A percentile compares a stretch with the other conserved stretches of the same genome.
Conservation (phyloP, 2,797 vertebrate genomes). For the Melopsittacus undulatus region DNA sequence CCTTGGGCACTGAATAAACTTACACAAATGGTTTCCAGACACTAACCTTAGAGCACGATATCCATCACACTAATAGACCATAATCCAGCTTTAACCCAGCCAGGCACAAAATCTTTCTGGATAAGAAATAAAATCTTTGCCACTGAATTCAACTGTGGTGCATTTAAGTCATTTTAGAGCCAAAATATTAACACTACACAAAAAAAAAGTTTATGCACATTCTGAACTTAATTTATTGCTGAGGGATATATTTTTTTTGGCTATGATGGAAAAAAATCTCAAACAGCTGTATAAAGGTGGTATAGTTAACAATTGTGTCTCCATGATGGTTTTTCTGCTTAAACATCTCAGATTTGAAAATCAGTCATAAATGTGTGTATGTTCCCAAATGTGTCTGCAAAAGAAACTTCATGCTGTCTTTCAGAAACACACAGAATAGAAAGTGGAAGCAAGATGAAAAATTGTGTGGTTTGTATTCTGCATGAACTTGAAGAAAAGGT, state of each 20-base stretch:
- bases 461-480: neutral
- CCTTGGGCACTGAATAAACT: conserved; percentile 24
- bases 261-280: neutral
- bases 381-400: neutral
- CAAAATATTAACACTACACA: neutral
- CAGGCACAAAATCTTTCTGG: neutral
- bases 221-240: neutral
- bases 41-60: conserved; percentile 7
- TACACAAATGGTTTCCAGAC: conserved; percentile 25
- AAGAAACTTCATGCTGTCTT: neutral
- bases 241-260: neutral
- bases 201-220: neutral
- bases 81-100: neutral
- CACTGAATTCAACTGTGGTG: neutral
- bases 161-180: neutral
- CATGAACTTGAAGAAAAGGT: neutral
- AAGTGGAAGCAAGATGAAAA: neutral
- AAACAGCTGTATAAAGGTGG: neutral
- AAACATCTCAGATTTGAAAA: neutral
- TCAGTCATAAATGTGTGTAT: neutral
- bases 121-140: neutral
- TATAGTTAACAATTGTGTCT: neutral
- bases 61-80: conserved; percentile 29
- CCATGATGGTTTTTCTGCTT: neutral
- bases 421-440: neutral